Base-by-base conservation (phyloP, 2,797 vertebrate genomes). In the Melanotaenia trifasciata region DNA sequence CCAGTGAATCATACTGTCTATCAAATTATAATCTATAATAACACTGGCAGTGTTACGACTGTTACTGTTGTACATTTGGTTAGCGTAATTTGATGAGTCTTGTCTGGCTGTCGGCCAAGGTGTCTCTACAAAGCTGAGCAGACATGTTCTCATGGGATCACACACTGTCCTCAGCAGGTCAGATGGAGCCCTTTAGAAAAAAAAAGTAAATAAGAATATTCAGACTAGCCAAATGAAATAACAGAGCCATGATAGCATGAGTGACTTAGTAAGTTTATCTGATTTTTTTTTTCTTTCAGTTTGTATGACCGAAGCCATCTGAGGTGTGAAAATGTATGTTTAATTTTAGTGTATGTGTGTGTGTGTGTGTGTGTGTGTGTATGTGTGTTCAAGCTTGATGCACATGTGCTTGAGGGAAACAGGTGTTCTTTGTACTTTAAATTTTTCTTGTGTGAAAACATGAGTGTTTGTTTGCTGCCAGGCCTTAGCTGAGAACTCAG, bases 161-260 rank as follows among this genome's bases (percentile, higher is more conserved):
- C 61, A 50, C 58, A 28, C 5, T 16, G 36, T 54, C 28, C 58
- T 70, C 59, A 61, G 74, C 68, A 67, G 84, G 74, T 79, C 70
- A 74, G 60, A 56, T 8, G n/a, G 26, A 78, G 67, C 62, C 57
- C 36, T 75, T 79, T 32, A 76, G 59, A 60, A 72, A 72, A 76
- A 76, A 74, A 60, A 67, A 54, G 12, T 26, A 22, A 51, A 51
- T 43, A 35, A 35, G 12, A 36, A 33, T 35, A 57, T 64, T 73
- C 66, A 79, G 38, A 51, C 54, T 69, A 57, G 76, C 82, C 84
- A 84, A 81, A 64, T 78, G 66, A 79, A 87, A 84, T 76, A 81
- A 75, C 71, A 77, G 54, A 20, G 38, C 73, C 35, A 72, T 89
- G 80, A 88, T 80, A 78, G 87, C 86, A 83, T 63, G 33, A 67